phyloP scores from a whole-genome alignment of 2,797 vertebrate species.

The Acropternis orthonyx region DNA sequence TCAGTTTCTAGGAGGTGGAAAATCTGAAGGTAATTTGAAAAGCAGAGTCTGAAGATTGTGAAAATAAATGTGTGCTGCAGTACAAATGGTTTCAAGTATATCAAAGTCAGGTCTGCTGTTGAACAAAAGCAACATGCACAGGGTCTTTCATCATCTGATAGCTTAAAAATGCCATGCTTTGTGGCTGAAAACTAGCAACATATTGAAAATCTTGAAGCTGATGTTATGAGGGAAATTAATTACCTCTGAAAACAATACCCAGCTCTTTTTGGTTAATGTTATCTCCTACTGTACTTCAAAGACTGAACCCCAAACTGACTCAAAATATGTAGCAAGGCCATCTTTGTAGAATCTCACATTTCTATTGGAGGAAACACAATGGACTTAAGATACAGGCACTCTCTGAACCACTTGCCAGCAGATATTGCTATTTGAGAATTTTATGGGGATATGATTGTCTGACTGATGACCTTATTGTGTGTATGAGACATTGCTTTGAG shows the following conservation, averaged over 20 bases:
- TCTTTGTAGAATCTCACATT: not conserved
- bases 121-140: not conserved
- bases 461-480: not conserved
- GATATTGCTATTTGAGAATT: not conserved
- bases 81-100: not conserved
- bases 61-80: not conserved
- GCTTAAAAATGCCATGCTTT: not conserved
- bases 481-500: not conserved
- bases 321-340: not conserved
- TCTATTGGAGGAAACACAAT: not conserved
- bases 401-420: not conserved
- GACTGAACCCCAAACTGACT: not conserved
- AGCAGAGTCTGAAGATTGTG: not conserved
- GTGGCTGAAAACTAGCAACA: not conserved
- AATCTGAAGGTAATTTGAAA: not conserved
- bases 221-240: not conserved
- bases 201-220: not conserved
- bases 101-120: not conserved
- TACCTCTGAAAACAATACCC: not conserved
- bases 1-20: not conserved
- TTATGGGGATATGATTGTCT: not conserved
- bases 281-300: not conserved
- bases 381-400: rapidly evolving
- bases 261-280: not conserved
- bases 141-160: not conserved